Evolutionary conservation across 1,140 invertebrate genomes (phyloP).

Genomic region (Zaprionus inermis): DNA sequence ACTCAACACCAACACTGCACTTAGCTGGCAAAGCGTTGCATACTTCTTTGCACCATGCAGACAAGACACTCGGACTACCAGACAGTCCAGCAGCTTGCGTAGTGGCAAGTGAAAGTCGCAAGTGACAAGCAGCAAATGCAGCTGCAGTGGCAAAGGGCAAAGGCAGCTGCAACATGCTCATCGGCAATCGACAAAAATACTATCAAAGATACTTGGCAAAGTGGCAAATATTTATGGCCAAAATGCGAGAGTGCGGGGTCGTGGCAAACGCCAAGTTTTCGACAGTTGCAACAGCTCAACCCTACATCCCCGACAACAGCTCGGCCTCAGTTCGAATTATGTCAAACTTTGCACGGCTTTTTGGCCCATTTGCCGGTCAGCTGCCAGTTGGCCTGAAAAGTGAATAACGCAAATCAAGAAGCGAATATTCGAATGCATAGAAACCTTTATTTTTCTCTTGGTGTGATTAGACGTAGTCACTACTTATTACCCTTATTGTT

Average conservation of each 20-base stretch:
- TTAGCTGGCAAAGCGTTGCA: slow-evolving; percentile 24
- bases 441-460: too few species aligned
- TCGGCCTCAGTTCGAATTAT: slow-evolving; percentile 11
- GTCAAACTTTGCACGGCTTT: slow-evolving; percentile 36
- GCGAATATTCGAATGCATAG: background rate
- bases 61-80: slow-evolving; percentile 7
- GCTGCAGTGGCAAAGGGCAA: slow-evolving; percentile 1
- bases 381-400: slow-evolving; percentile 12
- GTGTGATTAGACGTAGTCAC: too few species aligned
- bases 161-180: slow-evolving; percentile 3
- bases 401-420: background rate
- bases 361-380: slow-evolving; percentile 28
- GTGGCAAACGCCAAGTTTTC: slow-evolving; percentile 9
- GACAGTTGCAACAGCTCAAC: slow-evolving; percentile 11
- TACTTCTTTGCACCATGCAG: slow-evolving; percentile 4
- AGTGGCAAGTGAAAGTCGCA: slow-evolving; percentile 27
- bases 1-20: slow-evolving; percentile 13
- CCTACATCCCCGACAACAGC: slow-evolving; percentile 4
- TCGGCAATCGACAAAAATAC: slow-evolving; percentile 64
- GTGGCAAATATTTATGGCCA: slow-evolving; percentile 61
- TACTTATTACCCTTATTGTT: too few species aligned
- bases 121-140: slow-evolving; percentile 32
- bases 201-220: slow-evolving; percentile 58
- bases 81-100: slow-evolving; percentile 8
- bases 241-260: slow-evolving; percentile 17